A percentile compares a stretch with the other conserved stretches of the same genome.
Evolutionary conservation across 2,888 invertebrate genomes (phyloP).

Genomic region (Itoplectis maculator): DNA sequence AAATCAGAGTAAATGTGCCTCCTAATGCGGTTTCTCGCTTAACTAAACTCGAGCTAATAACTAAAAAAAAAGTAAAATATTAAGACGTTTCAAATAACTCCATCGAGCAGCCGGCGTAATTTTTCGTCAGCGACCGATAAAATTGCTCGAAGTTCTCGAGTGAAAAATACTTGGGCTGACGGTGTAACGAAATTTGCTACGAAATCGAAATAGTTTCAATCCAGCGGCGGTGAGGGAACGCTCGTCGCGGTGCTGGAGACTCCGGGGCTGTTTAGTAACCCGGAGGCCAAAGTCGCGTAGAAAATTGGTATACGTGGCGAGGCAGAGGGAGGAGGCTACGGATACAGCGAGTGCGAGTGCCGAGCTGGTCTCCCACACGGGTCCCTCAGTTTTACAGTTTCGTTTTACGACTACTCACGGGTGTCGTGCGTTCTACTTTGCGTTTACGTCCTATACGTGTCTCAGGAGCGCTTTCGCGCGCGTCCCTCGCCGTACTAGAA

Average conservation of each 20-base stretch:
- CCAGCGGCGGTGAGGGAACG: slow-evolving; percentile 49
- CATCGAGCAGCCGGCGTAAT: neutral
- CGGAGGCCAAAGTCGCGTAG: slow-evolving; percentile 64
- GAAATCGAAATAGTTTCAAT: slow-evolving; percentile 71
- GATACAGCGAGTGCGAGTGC: slow-evolving; percentile 37
- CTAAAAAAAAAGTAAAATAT: no score
- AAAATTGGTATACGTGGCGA: slow-evolving; percentile 64
- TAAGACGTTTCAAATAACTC: neutral
- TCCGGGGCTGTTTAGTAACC: slow-evolving; percentile 68
- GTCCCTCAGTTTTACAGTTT: slow-evolving; percentile 78
- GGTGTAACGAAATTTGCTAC: slow-evolving; percentile 11
- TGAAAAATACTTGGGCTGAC: slow-evolving; percentile 1
- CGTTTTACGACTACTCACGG: slow-evolving; percentile 81
- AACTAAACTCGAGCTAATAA: no score
- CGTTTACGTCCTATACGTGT: slow-evolving; percentile 77
- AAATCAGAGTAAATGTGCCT: no score
- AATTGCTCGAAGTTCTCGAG: neutral
- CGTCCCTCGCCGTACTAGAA: slow-evolving; percentile 39
- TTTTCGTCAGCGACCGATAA: neutral
- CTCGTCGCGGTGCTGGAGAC: slow-evolving; percentile 46
- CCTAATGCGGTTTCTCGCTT: no score
- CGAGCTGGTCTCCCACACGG: slow-evolving; percentile 45
- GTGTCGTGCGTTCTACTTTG: slow-evolving; percentile 80
- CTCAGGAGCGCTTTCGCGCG: slow-evolving; percentile 61
- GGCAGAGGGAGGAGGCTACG: slow-evolving; percentile 16